Evolutionary conservation across 2,113 vertebrate genomes (phyloP).

Genomic region (Thryonomys swinderianus): DNA sequence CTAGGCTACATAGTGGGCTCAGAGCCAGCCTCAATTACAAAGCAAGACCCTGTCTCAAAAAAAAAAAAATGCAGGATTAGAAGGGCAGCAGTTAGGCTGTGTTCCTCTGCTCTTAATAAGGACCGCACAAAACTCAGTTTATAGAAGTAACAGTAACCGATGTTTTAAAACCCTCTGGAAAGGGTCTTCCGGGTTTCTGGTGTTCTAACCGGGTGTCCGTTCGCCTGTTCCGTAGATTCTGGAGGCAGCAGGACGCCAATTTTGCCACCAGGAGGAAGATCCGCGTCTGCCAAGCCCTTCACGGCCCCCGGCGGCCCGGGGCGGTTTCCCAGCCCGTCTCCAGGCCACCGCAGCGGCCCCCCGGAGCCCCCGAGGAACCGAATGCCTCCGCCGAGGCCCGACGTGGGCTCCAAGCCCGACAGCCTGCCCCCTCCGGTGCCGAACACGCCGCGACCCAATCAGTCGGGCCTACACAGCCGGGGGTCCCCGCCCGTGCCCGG

Average conservation of each 20-base stretch:
- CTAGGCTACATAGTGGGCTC: too few species aligned
- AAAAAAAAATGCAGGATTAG: too few species aligned
- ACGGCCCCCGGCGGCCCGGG: conserved; percentile 80
- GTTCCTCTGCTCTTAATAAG: neutral
- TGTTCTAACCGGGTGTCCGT: neutral
- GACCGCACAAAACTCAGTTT: neutral
- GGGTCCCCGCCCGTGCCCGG: conserved; percentile 86
- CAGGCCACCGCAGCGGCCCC: conserved; percentile 81
- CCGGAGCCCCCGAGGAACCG: conserved; percentile 89
- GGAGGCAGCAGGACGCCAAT: conserved; percentile 88
- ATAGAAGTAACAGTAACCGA: neutral
- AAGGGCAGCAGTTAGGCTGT: neutral
- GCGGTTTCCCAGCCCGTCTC: conserved; percentile 85
- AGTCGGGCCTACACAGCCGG: conserved; percentile 84
- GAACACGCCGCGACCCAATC: conserved; percentile 90
- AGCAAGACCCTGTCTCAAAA: too few species aligned
- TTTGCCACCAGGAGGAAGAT: conserved; percentile 91
- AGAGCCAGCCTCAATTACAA: too few species aligned
- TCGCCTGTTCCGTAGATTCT: conserved; percentile 86
- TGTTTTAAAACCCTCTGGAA: neutral
- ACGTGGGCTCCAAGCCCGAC: conserved; percentile 87
- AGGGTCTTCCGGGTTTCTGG: neutral
- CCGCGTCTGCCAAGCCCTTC: conserved; percentile 89
- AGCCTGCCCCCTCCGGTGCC: conserved; percentile 90
- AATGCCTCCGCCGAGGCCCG: conserved; percentile 84